phyloP scores from a whole-genome alignment of 2,888 invertebrate genomes.

The Eilema depressum region DNA sequence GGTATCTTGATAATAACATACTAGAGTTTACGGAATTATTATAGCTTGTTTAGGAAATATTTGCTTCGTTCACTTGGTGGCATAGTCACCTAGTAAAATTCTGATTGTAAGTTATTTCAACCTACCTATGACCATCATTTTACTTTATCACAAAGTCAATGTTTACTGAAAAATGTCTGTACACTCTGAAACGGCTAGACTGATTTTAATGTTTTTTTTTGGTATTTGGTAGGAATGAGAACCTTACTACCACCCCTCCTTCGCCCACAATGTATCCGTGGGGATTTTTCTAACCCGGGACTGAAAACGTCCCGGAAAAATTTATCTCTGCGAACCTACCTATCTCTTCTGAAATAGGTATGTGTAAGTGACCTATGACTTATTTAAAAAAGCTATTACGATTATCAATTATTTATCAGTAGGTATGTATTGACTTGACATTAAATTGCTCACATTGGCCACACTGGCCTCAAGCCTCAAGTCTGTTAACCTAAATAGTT shows the following conservation, averaged over 20 bases:
- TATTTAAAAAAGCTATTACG: background rate
- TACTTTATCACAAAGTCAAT: too few relatives aligned
- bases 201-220: too few relatives aligned
- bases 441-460: background rate
- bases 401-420: too few relatives aligned
- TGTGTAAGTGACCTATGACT: background rate
- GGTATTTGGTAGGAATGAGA: too few relatives aligned
- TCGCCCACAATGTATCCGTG: too few relatives aligned
- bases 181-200: too few relatives aligned
- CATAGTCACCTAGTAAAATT: background rate
- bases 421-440: too few relatives aligned
- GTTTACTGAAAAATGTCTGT: too few relatives aligned
- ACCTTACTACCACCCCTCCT: too few relatives aligned
- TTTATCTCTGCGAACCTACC: too few relatives aligned
- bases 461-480: conserved; percentile 2
- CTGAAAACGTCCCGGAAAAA: too few relatives aligned
- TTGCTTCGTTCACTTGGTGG: background rate
- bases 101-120: background rate
- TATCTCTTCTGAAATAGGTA: background rate
- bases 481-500: conserved; percentile 27
- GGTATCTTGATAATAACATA: background rate
- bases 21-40: background rate
- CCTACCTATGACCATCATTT: background rate
- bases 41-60: background rate
- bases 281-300: too few relatives aligned